Conservation (phyloP, 2,113 vertebrate genomes). For the Mesitornis unicolor region DNA sequence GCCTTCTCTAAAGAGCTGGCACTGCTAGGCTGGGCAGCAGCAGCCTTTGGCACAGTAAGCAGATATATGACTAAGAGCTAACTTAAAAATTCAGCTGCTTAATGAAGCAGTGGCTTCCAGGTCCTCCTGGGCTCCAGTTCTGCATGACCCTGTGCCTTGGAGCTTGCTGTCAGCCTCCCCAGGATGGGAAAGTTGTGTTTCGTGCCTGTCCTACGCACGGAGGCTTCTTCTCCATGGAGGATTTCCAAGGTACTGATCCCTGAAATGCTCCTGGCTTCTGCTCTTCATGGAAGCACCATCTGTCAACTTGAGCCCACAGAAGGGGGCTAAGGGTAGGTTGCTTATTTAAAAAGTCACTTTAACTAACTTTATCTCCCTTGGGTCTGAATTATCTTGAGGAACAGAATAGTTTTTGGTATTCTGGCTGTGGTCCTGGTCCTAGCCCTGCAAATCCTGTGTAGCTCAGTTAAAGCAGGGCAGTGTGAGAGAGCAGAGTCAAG, state of each 20-base stretch:
- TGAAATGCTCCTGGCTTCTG: background rate
- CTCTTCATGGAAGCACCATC: background rate
- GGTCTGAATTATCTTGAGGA: background rate
- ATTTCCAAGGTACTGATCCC: background rate
- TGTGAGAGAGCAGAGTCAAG: background rate
- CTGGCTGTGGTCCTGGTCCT: background rate
- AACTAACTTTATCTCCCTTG: background rate
- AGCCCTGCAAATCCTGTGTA: background rate
- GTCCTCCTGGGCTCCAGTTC: background rate
- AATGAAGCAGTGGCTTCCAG: background rate
- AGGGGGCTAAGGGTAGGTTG: background rate
- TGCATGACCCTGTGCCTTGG: accelerated
- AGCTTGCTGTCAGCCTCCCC: background rate
- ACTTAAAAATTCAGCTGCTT: background rate
- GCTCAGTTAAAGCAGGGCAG: background rate
- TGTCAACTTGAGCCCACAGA: background rate
- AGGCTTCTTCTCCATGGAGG: background rate
- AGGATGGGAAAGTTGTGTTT: background rate
- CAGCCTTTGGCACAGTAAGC: background rate
- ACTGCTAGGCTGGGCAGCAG: background rate
- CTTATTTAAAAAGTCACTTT: background rate
- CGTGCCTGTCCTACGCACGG: background rate
- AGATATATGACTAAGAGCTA: background rate
- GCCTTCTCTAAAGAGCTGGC: background rate
- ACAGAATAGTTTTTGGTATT: background rate